Evolutionary conservation across 2,888 invertebrate species (phyloP).

Genomic region (Phrixothrix hirtus): DNA sequence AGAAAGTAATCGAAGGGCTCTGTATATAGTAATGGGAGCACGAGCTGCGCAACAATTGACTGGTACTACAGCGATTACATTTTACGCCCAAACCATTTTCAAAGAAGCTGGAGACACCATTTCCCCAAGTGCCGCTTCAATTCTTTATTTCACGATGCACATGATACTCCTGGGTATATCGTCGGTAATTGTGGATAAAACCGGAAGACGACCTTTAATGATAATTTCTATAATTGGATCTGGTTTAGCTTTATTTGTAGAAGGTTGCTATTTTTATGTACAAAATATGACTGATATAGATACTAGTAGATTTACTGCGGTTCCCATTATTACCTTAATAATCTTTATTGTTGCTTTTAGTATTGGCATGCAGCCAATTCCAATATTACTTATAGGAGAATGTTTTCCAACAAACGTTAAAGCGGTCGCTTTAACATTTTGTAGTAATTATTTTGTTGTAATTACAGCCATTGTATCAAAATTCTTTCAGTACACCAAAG

Average conservation of each 20-base stretch:
- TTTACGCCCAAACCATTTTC: slow-evolving; percentile 66
- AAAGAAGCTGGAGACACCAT: slow-evolving; percentile 52
- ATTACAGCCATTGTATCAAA: slow-evolving; percentile 55
- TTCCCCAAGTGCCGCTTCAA: slow-evolving; percentile 59
- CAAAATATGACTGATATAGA: slow-evolving; percentile 47
- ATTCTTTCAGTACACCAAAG: slow-evolving; percentile 58
- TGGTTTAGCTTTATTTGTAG: slow-evolving; percentile 47
- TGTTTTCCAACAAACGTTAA: slow-evolving; percentile 59
- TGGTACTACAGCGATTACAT: slow-evolving; percentile 64
- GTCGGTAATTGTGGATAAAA: slow-evolving; percentile 63
- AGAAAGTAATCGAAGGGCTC: slow-evolving; percentile 63
- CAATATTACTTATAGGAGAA: slow-evolving; percentile 58
- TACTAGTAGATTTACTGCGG: slow-evolving; percentile 43
- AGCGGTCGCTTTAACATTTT: slow-evolving; percentile 59
- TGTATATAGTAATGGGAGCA: slow-evolving; percentile 63
- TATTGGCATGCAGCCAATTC: slow-evolving; percentile 58
- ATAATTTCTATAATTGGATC: slow-evolving; percentile 58
- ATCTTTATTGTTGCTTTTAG: slow-evolving; percentile 56
- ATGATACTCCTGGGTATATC: slow-evolving; percentile 61
- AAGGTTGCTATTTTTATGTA: slow-evolving; percentile 54
- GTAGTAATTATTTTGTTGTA: slow-evolving; percentile 56
- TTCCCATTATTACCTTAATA: slow-evolving; percentile 55
- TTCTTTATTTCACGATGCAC: slow-evolving; percentile 61
- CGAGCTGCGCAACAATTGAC: slow-evolving; percentile 64
- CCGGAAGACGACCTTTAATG: slow-evolving; percentile 65